A percentile compares a stretch with the other conserved stretches of the same genome.
phyloP scores from a whole-genome alignment of 2,113 vertebrate species.

The Erythrolamprus reginae region DNA sequence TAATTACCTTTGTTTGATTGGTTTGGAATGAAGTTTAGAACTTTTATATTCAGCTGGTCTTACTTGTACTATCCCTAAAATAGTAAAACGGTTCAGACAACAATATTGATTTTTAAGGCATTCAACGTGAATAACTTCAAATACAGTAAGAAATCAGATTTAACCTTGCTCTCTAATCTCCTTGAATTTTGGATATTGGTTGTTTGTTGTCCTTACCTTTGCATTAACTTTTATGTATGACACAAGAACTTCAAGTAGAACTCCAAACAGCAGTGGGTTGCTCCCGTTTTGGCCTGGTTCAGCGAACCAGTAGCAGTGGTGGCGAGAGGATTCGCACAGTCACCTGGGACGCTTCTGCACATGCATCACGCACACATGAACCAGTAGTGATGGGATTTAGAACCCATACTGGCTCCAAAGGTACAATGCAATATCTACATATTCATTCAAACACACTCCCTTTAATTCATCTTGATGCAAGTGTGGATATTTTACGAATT shows the following conservation, averaged over 20 bases:
- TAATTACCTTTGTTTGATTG: neutral
- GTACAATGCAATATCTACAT: neutral
- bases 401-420: neutral
- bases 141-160: neutral
- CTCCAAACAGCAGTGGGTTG: too few species aligned
- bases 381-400: too few species aligned
- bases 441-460: neutral
- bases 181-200: neutral
- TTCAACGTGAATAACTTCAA: neutral
- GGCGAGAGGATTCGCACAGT: too few species aligned
- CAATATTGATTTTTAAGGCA: neutral
- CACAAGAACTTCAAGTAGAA: neutral
- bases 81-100: too few species aligned
- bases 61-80: neutral
- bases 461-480: neutral
- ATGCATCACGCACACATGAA: too few species aligned
- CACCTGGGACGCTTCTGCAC: too few species aligned
- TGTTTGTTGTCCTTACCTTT: neutral
- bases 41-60: neutral
- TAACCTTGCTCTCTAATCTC: neutral
- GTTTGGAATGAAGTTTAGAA: neutral
- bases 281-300: too few species aligned
- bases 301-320: too few species aligned
- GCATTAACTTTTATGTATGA: neutral
- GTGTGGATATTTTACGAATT: neutral